Evolutionary conservation across 2,113 vertebrate species (phyloP), one percentile per base, ranked within the genome.

Genomic region (Orientallactaga bullata): DNA sequence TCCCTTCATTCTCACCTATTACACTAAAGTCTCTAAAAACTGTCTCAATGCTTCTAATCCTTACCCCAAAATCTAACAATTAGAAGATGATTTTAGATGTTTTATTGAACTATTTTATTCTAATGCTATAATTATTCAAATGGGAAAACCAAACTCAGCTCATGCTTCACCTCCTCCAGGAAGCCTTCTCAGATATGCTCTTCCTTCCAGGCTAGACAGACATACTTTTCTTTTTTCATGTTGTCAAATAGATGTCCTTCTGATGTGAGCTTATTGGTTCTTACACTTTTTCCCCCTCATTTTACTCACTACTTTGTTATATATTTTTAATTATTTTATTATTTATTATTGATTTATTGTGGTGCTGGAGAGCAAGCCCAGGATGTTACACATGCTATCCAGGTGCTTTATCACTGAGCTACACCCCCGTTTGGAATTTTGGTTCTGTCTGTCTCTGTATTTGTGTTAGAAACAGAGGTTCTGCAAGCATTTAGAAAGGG

Each of bases 41-140:
- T 47, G 5, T 47, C 42, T 47, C 42, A 47, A 47, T 47, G 42
- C 42, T 8, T 47, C 42, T 47, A 47, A 47, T 47, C 42, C 42
- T 47, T 47, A 47, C 42, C 42, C 42, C 42, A 47, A 47, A 47
- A 47, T 47, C 42, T 47, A 47, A 47, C 42, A 47, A 80, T 63
- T 74, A 24, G 66, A 93, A 79, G 88, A 23, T 69, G 37, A 73
- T 69, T 79, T 78, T 39, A 86, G 58, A 35, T 39, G 63, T 42
- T 82, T 87, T 66, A 78, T 30, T 79, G 42, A 47, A 47, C 42
- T 47, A 47, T 51, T 21, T 87, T 68, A 84, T 30, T 39, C 26
- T 68, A 87, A 79, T 84, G 42, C 42, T 47, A 80, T 61, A 63
- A 51, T 35, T 24, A 90, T 84, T 90, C 61, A 32, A 61, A 84